Evolutionary conservation across 2,797 vertebrate species (phyloP).

Genomic region (Centropyge bicolor): DNA sequence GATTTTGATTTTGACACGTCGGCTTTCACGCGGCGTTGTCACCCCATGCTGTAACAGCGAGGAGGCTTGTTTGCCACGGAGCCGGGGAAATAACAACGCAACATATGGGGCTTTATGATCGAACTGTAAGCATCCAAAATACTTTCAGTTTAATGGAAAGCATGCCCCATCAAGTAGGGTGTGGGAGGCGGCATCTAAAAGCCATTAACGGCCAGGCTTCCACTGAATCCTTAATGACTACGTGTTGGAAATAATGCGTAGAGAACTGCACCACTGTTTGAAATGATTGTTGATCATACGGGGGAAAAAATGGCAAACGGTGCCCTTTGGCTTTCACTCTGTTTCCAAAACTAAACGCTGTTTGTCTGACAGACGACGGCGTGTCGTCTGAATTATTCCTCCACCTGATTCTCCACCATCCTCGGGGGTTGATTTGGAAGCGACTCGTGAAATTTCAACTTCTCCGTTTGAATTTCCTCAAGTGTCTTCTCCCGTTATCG

Average conservation of each 20-base stretch:
- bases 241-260: constrained; percentile 58
- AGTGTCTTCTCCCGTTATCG: constrained; percentile 70
- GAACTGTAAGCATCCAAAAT: constrained; percentile 71
- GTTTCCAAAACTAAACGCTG: constrained; percentile 29
- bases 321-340: constrained; percentile 49
- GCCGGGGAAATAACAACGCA: constrained; percentile 57
- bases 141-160: constrained; percentile 74
- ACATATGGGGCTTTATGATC: constrained; percentile 80
- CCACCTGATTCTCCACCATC: constrained; percentile 49
- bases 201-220: constrained; percentile 71
- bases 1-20: constrained; percentile 78
- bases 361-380: constrained; percentile 36
- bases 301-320: constrained; percentile 37
- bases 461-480: constrained; percentile 70
- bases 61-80: constrained; percentile 69
- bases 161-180: constrained; percentile 74
- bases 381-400: constrained; percentile 41
- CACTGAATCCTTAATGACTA: constrained; percentile 69
- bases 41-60: constrained; percentile 50
- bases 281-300: constrained; percentile 71
- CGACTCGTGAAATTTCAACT: constrained; percentile 57
- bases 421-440: constrained; percentile 66
- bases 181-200: constrained; percentile 76
- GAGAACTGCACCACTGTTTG: constrained; percentile 50
- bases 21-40: constrained; percentile 70